phyloP scores from a whole-genome alignment of 1,140 invertebrate genomes.

The Tetraneura akinire region DNA sequence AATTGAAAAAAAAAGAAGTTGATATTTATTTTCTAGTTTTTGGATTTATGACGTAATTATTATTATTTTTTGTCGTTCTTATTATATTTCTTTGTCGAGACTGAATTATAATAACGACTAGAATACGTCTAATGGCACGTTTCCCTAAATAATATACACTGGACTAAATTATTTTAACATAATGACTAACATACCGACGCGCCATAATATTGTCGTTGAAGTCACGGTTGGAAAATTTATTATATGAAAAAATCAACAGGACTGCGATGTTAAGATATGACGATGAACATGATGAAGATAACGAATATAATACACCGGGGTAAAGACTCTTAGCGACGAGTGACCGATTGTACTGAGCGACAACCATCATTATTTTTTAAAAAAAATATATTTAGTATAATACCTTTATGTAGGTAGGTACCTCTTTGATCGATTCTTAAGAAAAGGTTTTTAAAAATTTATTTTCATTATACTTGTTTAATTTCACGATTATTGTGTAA shows the following conservation, averaged over 20 bases:
- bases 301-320: neutral
- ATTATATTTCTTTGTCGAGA: neutral
- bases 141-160: neutral
- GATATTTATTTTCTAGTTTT: constrained; percentile 9
- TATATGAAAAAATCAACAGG: neutral
- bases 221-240: constrained; percentile 2
- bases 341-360: too few species aligned
- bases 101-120: constrained; percentile 30
- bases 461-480: too few species aligned
- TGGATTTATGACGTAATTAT: neutral
- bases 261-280: neutral
- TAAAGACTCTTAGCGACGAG: too few species aligned
- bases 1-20: too few species aligned
- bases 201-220: neutral
- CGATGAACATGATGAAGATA: too few species aligned
- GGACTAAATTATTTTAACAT: constrained; percentile 14
- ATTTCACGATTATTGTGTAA: too few species aligned
- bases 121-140: constrained; percentile 14
- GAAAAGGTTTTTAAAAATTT: too few species aligned
- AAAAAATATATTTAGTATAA: too few species aligned
- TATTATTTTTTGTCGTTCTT: constrained; percentile 37
- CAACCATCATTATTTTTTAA: too few species aligned
- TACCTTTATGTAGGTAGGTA: too few species aligned
- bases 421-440: too few species aligned
- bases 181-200: constrained; percentile 12